Evolutionary conservation across 2,797 vertebrate species (phyloP).

Genomic region (Phalanger gymnotis): DNA sequence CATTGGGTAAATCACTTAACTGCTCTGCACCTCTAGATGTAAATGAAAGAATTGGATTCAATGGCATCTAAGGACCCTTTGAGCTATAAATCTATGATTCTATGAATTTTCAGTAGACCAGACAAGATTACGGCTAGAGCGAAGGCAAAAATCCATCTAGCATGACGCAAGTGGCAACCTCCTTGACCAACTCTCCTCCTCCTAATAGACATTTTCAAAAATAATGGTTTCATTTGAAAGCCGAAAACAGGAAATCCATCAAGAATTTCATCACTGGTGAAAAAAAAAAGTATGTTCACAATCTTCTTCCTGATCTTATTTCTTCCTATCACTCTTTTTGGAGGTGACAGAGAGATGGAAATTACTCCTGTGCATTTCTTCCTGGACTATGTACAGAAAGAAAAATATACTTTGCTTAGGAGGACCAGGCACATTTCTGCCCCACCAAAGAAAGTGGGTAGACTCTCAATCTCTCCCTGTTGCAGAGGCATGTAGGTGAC

Average conservation of each 20-base stretch:
- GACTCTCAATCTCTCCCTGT: not conserved
- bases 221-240: not conserved
- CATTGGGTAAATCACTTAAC: not conserved
- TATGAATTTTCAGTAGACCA: not conserved
- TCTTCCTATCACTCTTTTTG: slow-evolving; percentile 57
- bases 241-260: not conserved
- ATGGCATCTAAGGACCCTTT: not conserved
- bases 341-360: slow-evolving; percentile 57
- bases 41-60: not conserved
- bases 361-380: slow-evolving; percentile 34
- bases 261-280: not conserved
- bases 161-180: not conserved
- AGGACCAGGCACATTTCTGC: slow-evolving; percentile 34
- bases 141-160: not conserved
- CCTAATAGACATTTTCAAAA: not conserved
- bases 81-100: not conserved
- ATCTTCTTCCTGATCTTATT: slow-evolving; percentile 48
- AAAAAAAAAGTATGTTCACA: not conserved
- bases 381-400: slow-evolving; percentile 34
- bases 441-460: not conserved
- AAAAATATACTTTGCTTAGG: slow-evolving; percentile 33
- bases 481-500: not conserved
- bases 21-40: not conserved
- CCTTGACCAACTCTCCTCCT: not conserved
- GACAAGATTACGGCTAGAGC: not conserved